phyloP scores from a whole-genome alignment of 2,888 invertebrate genomes.

The Pantelozetes paolii region DNA sequence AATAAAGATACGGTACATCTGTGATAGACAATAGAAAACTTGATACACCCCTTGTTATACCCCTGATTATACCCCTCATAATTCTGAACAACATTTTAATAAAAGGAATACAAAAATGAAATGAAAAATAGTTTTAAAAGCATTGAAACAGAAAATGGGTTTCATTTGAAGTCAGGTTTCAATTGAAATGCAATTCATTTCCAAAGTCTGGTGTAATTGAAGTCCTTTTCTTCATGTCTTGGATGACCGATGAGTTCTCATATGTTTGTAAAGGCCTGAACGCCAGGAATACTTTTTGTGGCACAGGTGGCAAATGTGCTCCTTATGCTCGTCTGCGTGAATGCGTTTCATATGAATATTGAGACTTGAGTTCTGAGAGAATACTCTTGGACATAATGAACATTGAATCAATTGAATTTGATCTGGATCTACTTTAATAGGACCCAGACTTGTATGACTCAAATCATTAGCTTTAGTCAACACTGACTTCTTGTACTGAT shows the following conservation, averaged over 20 bases:
- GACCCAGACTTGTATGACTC: not conserved
- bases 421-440: slow-evolving; percentile 9
- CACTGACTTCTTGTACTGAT: not conserved
- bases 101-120: too few relatives aligned
- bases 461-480: not conserved
- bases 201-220: not conserved
- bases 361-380: slow-evolving; percentile 10
- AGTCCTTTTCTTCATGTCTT: not conserved
- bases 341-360: slow-evolving; percentile 17
- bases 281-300: slow-evolving; percentile 19
- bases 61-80: too few relatives aligned
- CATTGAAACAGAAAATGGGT: too few relatives aligned
- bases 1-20: too few relatives aligned
- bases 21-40: too few relatives aligned
- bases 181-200: too few relatives aligned
- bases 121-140: too few relatives aligned
- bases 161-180: too few relatives aligned
- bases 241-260: not conserved
- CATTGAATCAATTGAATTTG: not conserved
- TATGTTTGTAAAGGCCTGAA: slow-evolving; percentile 20
- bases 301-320: slow-evolving; percentile 8
- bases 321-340: slow-evolving; percentile 12
- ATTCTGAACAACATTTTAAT: too few relatives aligned
- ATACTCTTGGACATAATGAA: not conserved
- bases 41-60: too few relatives aligned